Conservation (phyloP, 35 echinoderm and acorn worm genomes). For the Lytechinus pictus region DNA sequence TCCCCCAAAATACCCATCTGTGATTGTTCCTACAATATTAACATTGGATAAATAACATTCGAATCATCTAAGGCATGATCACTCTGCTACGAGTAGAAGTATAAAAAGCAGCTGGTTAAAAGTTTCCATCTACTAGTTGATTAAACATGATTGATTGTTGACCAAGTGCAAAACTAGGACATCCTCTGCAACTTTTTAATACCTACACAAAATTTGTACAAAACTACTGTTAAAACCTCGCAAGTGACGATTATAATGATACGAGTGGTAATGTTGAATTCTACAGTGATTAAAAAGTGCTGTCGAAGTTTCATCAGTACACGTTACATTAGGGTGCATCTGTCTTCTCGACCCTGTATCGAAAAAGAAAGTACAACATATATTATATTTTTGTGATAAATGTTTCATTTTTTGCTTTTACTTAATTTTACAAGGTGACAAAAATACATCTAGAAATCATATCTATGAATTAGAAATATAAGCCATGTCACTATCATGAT, state of each 20-base stretch:
- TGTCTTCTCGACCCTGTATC: not conserved
- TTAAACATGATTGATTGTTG: not conserved
- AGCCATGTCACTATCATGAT: no score
- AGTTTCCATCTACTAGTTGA: not conserved
- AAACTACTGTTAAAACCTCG: not conserved
- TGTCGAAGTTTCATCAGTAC: not conserved
- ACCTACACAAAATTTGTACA: constrained; percentile 2
- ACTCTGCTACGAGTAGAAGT: not conserved
- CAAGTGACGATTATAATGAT: not conserved
- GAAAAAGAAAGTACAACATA: not conserved
- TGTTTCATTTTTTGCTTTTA: no score
- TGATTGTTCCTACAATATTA: not conserved
- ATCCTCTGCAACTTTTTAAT: not conserved
- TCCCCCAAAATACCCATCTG: no score
- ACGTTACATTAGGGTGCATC: constrained; percentile 1
- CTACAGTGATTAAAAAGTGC: constrained; percentile 1
- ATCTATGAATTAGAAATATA: no score
- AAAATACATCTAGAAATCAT: no score
- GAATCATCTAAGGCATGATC: not conserved
- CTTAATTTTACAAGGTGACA: no score
- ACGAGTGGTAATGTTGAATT: constrained; percentile 5
- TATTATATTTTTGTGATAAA: no score
- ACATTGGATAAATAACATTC: not conserved
- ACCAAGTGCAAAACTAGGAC: not conserved
- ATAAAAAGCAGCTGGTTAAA: not conserved